Conservation (phyloP, 1,140 invertebrate genomes). For the Drosophila cardini region DNA sequence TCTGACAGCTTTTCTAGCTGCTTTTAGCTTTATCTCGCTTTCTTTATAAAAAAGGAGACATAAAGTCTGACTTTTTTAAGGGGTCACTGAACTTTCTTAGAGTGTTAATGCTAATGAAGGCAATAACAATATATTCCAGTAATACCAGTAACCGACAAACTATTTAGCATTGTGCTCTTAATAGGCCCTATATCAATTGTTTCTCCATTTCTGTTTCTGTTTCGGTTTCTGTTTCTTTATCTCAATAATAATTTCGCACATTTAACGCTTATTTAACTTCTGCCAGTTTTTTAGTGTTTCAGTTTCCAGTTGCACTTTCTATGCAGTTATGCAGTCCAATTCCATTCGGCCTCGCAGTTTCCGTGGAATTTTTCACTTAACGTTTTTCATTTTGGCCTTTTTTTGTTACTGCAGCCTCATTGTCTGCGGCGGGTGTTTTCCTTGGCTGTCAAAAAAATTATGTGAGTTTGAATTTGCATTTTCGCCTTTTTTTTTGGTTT, state of each 20-base stretch:
- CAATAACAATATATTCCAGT: slow-evolving; percentile 1
- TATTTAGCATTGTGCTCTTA: slow-evolving; percentile 30
- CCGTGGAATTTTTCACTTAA: slow-evolving; percentile 7
- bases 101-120: slow-evolving; percentile 36
- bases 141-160: slow-evolving; percentile 7
- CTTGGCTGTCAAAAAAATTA: slow-evolving; percentile 23
- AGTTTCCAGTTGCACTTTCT: slow-evolving; percentile 41
- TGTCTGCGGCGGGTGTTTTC: slow-evolving; percentile 43
- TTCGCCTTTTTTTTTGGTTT: slow-evolving; percentile 6
- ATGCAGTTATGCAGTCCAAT: slow-evolving; percentile 36
- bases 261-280: slow-evolving; percentile 70
- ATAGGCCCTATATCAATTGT: slow-evolving; percentile 28
- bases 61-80: slow-evolving; percentile 7
- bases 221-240: not conserved
- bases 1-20: not conserved
- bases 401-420: slow-evolving; percentile 49
- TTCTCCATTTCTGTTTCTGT: no score
- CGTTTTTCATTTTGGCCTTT: not conserved
- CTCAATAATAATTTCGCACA: slow-evolving; percentile 43
- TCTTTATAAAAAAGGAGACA: not conserved
- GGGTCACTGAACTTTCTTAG: slow-evolving; percentile 16
- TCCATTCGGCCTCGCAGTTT: slow-evolving; percentile 19
- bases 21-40: not conserved
- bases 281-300: not conserved
- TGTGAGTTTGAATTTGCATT: slow-evolving; percentile 12